A percentile compares a stretch with the other conserved stretches of the same genome.
These are phyloP conservation scores for Anthopleura sola DNA, from an alignment of 64 coral and sea anemone genomes.

Conservation along the genomic window DNA sequence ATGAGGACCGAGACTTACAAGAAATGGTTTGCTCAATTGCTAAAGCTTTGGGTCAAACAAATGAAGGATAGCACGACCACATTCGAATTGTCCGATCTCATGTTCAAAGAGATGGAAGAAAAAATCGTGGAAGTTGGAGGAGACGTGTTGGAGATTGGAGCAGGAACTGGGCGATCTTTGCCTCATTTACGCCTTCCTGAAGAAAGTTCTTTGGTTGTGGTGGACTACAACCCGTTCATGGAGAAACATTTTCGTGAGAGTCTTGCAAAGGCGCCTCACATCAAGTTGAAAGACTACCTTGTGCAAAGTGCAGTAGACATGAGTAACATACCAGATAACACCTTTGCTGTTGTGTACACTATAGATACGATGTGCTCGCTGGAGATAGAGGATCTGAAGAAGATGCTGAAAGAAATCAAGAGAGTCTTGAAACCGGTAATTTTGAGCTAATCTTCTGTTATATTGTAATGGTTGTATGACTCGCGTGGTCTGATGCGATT, in stretches of 20 bases:
- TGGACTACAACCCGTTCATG: background rate
- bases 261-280: background rate
- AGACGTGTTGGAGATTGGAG: slow-evolving; percentile 18
- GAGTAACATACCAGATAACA: slow-evolving; percentile 5
- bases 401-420: slow-evolving; percentile 6
- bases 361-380: background rate
- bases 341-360: background rate
- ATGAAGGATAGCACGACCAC: too few species aligned
- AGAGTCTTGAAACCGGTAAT: background rate
- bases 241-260: background rate
- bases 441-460: too few species aligned
- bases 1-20: too few species aligned
- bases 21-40: too few species aligned
- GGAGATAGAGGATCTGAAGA: background rate
- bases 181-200: background rate
- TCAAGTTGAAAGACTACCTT: background rate
- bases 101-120: background rate
- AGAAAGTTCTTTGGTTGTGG: background rate
- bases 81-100: too few species aligned
- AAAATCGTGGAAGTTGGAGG: background rate
- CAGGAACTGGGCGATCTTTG: background rate
- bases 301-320: slow-evolving; percentile 6
- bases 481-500: too few species aligned
- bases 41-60: too few species aligned
- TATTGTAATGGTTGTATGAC: too few species aligned